Base-by-base conservation (phyloP, 2,888 invertebrate genomes). In the Mechanitis messenoides region DNA sequence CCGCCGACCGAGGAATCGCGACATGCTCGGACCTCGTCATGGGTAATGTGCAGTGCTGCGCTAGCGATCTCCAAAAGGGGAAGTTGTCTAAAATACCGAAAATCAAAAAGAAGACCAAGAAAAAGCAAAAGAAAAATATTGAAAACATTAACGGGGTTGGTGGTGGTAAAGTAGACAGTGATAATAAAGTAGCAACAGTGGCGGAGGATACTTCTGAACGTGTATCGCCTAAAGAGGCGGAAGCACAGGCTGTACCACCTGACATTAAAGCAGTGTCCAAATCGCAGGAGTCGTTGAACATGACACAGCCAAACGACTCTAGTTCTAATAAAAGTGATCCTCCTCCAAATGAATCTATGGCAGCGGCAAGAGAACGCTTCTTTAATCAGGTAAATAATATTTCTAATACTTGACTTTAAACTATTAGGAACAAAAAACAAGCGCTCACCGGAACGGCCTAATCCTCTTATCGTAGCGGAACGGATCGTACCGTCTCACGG, bases 11-110 rank as follows among this genome's bases (percentile, higher is more conserved):
- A 81, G 85, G 79, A 75, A 79, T 77, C 87, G 84, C 87, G 89
- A 87, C 82, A 89, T 89, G 89, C 87, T 85, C 84, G 80, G 80
- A 78, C 80, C 74, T 81, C 82, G 88, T 79, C 82, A 90, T 90
- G 90, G 90, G 90, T 87, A 90, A 90, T 76, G 89, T 88, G 89
- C 90, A 90, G 84, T 90, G 90, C 85, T 90, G 90, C 88, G 87
- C 87, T 78, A 87, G 83, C 81, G 85, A 85, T 79, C 84, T 85
- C 76, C 79, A 74, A 73, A 77, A 83, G 73, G 85, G 84, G 75
- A 87, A 85, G 70, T 74, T 76, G 73, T 80, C 80, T 59, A 85
- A 81, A 67, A 85, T 85, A 68, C 79, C 78, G 61, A 86, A 86
- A 71, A 82, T 74, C 66, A 84, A 85, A 71, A 83, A 79, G 62